phyloP scores from a whole-genome alignment of 2,888 invertebrate genomes.

The Cylindroiulus punctatus region DNA sequence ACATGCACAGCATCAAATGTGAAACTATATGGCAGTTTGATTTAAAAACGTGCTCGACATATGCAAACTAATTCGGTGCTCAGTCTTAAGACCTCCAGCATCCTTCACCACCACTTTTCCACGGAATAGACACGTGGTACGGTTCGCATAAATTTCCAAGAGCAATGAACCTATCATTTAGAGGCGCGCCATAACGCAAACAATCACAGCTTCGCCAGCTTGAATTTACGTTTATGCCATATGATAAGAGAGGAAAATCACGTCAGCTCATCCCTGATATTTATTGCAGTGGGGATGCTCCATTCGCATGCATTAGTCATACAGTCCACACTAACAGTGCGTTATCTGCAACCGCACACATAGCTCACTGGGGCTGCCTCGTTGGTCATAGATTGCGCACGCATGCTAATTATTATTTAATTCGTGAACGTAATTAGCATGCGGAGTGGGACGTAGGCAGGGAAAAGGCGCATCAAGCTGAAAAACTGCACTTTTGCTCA shows the following conservation, averaged over 20 bases:
- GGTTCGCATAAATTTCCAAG: background rate
- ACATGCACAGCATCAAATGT: background rate
- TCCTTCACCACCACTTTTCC: background rate
- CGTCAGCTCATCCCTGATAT: slow-evolving; percentile 21
- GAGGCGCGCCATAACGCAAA: slow-evolving; percentile 1
- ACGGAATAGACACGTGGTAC: background rate
- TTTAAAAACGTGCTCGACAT: slow-evolving; percentile 30
- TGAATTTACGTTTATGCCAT: slow-evolving; percentile 17
- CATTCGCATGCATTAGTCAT: slow-evolving; percentile 34
- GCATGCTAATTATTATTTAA: slow-evolving; percentile 45
- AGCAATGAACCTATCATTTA: slow-evolving; percentile 25
- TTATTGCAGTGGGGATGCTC: background rate
- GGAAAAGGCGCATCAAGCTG: background rate
- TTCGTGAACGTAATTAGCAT: slow-evolving; percentile 1
- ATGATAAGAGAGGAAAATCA: slow-evolving; percentile 37
- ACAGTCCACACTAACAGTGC: background rate
- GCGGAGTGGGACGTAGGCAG: background rate
- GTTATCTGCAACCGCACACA: slow-evolving; percentile 30
- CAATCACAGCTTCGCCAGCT: slow-evolving; percentile 43
- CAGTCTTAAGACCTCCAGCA: background rate
- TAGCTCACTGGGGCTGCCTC: background rate
- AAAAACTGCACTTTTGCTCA: background rate
- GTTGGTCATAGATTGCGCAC: slow-evolving; percentile 13
- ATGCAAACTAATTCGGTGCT: background rate
- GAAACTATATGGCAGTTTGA: background rate